A percentile compares a stretch with the other conserved stretches of the same genome.
These are phyloP conservation scores for Turritopsis dohrnii DNA, from an alignment of 30 jellyfish, hydroid and myxozoan species.

Conservation along the genomic window DNA sequence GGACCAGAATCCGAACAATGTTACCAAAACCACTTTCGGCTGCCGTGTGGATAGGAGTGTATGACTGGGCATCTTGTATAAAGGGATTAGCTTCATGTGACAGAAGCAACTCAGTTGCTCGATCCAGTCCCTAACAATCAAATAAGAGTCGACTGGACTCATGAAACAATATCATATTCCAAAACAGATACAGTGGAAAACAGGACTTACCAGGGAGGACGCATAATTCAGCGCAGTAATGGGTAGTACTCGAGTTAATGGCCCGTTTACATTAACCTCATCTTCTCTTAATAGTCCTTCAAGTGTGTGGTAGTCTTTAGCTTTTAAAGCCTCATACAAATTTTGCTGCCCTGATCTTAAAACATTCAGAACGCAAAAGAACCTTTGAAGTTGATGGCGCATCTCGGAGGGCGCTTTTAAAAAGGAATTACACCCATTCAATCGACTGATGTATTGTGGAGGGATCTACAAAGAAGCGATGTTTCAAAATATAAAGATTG, in stretches of 20 bases:
- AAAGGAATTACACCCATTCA: not conserved
- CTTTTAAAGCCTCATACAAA: conserved; percentile 50
- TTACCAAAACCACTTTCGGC: conserved; percentile 72
- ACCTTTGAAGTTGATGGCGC: conserved; percentile 44
- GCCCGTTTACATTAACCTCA: conserved; percentile 50
- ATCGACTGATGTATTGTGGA: not conserved
- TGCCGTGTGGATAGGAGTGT: conserved; percentile 64
- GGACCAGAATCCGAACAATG: conserved; percentile 28
- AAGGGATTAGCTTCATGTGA: conserved; percentile 55
- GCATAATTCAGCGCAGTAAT: conserved; percentile 71
- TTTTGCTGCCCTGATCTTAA: conserved; percentile 70
- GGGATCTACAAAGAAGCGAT: not conserved
- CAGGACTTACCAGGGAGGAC: conserved; percentile 43
- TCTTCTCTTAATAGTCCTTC: conserved; percentile 30
- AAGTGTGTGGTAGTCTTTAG: conserved; percentile 31
- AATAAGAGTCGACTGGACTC: not conserved
- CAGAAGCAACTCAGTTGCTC: conserved; percentile 43
- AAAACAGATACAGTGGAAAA: not conserved
- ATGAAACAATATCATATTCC: not conserved
- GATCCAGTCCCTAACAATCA: conserved; percentile 65
- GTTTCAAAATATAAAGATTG: not conserved
- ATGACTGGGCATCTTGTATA: conserved; percentile 36
- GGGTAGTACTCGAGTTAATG: conserved; percentile 45
- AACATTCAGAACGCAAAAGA: conserved; percentile 52
- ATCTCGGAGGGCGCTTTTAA: not conserved